phyloP scores from a whole-genome alignment of 2,113 vertebrate species.

The Eubucco bourcierii region DNA sequence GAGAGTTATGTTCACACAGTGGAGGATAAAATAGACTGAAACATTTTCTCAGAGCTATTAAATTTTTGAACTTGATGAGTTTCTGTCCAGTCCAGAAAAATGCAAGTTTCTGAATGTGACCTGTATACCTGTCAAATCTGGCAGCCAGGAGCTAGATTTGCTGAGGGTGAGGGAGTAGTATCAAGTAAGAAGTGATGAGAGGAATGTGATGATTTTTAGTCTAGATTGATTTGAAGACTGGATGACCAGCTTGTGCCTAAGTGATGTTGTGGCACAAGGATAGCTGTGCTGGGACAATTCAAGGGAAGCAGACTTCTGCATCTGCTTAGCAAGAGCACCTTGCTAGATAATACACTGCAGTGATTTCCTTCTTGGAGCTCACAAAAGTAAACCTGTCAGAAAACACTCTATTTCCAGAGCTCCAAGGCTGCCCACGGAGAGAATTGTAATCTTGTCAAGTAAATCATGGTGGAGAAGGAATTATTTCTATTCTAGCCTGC shows the following conservation, averaged over 20 bases:
- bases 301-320: background rate
- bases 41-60: conserved; percentile 55
- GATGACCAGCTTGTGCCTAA: background rate
- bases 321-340: background rate
- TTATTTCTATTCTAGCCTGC: background rate
- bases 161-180: background rate
- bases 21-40: conserved; percentile 61
- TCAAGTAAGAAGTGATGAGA: conserved; percentile 19
- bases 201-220: background rate
- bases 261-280: background rate
- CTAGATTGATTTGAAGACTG: background rate
- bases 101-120: background rate
- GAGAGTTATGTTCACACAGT: conserved; percentile 70
- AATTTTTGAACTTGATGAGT: conserved; percentile 43
- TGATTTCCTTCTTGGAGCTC: background rate
- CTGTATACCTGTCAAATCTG: background rate
- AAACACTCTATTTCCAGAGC: background rate
- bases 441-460: background rate
- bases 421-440: background rate
- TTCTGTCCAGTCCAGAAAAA: background rate
- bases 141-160: background rate
- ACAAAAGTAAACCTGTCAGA: background rate
- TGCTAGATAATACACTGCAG: background rate
- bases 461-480: background rate
- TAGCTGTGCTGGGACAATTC: background rate